phyloP scores from a whole-genome alignment of 1,140 invertebrate genomes.

The Tetramorium parvispinum region DNA sequence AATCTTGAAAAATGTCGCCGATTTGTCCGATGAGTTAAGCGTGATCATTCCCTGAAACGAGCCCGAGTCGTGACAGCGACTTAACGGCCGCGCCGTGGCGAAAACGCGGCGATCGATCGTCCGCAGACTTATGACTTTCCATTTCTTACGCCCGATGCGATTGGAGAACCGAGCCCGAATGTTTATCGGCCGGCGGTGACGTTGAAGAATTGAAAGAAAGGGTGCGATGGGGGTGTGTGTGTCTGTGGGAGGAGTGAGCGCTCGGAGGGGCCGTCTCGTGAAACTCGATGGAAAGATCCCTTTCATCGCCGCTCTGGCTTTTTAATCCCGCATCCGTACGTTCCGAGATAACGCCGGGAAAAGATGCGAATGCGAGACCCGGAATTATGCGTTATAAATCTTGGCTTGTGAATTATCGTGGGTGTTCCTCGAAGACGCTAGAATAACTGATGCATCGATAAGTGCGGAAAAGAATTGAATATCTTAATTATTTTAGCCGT shows the following conservation, averaged over 20 bases:
- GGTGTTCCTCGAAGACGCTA: constrained; percentile 21
- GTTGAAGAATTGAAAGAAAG: constrained; percentile 68
- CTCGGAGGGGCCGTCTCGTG: constrained; percentile 55
- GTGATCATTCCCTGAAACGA: constrained; percentile 34
- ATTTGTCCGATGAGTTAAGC: constrained; percentile 58
- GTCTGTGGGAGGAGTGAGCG: constrained; percentile 19
- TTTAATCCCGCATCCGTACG: constrained; percentile 66
- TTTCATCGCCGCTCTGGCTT: constrained; percentile 62
- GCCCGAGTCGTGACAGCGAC: constrained; percentile 45
- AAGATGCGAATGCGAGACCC: constrained; percentile 41
- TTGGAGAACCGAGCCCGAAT: constrained; percentile 64
- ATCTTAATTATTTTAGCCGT: constrained; percentile 21
- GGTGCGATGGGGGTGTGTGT: constrained; percentile 11
- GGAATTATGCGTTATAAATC: constrained; percentile 60
- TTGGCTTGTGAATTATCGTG: constrained; percentile 11
- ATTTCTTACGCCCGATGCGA: constrained; percentile 67
- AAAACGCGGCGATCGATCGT: constrained; percentile 65
- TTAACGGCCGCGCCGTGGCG: constrained; percentile 57
- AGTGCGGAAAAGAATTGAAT: constrained; percentile 12
- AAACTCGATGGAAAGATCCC: constrained; percentile 68
- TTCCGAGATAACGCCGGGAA: constrained; percentile 64
- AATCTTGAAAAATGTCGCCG: constrained; percentile 61
- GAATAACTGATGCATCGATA: constrained; percentile 1
- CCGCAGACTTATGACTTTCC: constrained; percentile 69
- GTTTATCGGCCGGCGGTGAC: constrained; percentile 70